Percentiles rank a stretch among this genome's conserved stretches.
Evolutionary conservation across 2,113 vertebrate genomes (phyloP).

Genomic region (Chloroceryle aenea): DNA sequence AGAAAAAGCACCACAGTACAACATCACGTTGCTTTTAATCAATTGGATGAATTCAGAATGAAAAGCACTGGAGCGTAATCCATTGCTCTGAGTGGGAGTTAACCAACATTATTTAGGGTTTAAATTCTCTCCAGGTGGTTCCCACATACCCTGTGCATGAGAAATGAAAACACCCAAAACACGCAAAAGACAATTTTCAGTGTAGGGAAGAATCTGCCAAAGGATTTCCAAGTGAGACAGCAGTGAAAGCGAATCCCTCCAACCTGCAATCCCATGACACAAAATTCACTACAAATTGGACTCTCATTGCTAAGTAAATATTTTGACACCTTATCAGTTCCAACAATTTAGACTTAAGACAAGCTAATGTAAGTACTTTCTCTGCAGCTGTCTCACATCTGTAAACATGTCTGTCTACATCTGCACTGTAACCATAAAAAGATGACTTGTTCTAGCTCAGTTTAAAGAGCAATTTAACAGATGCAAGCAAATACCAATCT

Average conservation of each 20-base stretch:
- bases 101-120: not conserved
- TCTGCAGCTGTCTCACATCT: not conserved
- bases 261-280: not conserved
- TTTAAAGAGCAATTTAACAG: not conserved
- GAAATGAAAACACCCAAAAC: not conserved
- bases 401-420: not conserved
- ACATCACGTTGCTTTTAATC: not conserved
- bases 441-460: not conserved
- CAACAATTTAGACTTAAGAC: not conserved
- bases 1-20: not conserved
- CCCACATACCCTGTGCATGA: not conserved
- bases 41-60: not conserved
- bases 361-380: not conserved
- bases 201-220: not conserved
- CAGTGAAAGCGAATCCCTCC: not conserved
- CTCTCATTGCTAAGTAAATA: not conserved
- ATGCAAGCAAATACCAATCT: not conserved
- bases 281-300: not conserved
- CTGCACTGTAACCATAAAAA: rapidly evolving
- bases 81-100: not conserved
- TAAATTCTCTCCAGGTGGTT: not conserved
- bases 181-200: not conserved
- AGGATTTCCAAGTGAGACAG: not conserved
- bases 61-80: not conserved
- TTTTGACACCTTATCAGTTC: not conserved